A percentile compares a stretch with the other conserved stretches of the same genome.
Conservation (phyloP, 2,888 invertebrate genomes). For the Chorisops tibialis region DNA sequence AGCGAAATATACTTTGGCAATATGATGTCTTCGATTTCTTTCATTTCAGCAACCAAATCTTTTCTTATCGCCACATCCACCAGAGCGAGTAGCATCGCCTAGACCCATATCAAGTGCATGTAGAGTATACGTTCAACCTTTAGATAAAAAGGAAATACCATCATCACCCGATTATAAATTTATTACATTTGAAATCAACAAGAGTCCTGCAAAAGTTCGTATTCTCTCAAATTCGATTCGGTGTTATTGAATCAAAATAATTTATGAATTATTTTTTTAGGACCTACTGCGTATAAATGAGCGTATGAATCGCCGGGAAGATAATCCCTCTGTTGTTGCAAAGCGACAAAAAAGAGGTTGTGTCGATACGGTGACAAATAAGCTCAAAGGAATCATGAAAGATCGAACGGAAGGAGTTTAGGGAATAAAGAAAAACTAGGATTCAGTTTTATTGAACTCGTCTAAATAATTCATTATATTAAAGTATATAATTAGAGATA, state of each 20-base stretch:
- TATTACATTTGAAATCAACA: slow-evolving; percentile 45
- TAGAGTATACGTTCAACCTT: slow-evolving; percentile 59
- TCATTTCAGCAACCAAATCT: slow-evolving; percentile 48
- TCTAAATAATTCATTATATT: no score
- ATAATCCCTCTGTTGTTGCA: no score
- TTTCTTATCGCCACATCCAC: slow-evolving; percentile 71
- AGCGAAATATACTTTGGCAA: not conserved
- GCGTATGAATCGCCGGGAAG: slow-evolving; percentile 43
- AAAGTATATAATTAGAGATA: no score
- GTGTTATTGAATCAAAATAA: not conserved
- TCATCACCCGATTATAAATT: slow-evolving; percentile 47
- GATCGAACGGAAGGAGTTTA: slow-evolving; percentile 40
- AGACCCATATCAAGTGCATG: slow-evolving; percentile 53
- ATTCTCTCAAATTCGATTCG: not conserved
- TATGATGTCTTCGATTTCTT: slow-evolving; percentile 27
- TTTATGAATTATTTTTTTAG: slow-evolving; percentile 33
- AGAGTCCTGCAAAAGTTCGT: slow-evolving; percentile 48
- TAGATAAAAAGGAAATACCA: slow-evolving; percentile 51
- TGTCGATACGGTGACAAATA: slow-evolving; percentile 32
- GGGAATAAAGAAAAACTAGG: no score
- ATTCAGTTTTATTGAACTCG: no score
- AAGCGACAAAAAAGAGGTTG: slow-evolving; percentile 17
- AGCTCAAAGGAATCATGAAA: slow-evolving; percentile 39
- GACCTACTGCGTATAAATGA: slow-evolving; percentile 45
- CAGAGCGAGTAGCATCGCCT: slow-evolving; percentile 51